phyloP scores from a whole-genome alignment of 2,888 invertebrate species.

The Spialia ferax region DNA sequence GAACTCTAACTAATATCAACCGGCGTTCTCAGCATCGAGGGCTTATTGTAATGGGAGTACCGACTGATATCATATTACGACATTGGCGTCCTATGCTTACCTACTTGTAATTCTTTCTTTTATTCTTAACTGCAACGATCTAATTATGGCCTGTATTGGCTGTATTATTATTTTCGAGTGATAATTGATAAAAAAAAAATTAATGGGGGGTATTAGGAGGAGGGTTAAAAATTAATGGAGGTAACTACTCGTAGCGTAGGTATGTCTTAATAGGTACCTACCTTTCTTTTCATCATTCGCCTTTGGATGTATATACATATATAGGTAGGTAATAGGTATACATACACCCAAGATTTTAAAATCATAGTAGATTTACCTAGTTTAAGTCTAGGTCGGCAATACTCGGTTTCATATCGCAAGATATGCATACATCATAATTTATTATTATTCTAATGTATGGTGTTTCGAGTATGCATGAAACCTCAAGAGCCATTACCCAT shows the following conservation, averaged over 20 bases:
- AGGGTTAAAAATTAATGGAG: no score
- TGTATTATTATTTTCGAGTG: no score
- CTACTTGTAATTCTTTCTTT: background rate
- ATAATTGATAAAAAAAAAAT: no score
- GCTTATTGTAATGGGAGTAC: background rate
- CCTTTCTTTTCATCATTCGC: no score
- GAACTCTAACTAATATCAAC: slow-evolving; percentile 4
- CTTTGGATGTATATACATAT: no score
- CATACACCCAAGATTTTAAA: no score
- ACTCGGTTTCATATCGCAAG: background rate
- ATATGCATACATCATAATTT: background rate
- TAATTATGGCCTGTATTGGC: no score
- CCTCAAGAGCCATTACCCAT: slow-evolving; percentile 6
- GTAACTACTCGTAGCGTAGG: no score
- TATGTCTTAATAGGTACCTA: no score
- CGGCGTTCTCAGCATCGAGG: background rate
- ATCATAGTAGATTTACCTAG: no score
- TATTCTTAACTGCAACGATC: background rate
- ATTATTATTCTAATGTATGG: background rate
- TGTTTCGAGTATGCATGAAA: slow-evolving; percentile 8
- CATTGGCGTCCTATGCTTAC: background rate
- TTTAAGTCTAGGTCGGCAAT: background rate
- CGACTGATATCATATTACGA: background rate
- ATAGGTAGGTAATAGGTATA: no score
- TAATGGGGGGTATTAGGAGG: no score